Percentiles rank a stretch among this genome's conserved stretches.
Conservation (phyloP, 2,888 invertebrate genomes). For the Aplocera efformata region DNA sequence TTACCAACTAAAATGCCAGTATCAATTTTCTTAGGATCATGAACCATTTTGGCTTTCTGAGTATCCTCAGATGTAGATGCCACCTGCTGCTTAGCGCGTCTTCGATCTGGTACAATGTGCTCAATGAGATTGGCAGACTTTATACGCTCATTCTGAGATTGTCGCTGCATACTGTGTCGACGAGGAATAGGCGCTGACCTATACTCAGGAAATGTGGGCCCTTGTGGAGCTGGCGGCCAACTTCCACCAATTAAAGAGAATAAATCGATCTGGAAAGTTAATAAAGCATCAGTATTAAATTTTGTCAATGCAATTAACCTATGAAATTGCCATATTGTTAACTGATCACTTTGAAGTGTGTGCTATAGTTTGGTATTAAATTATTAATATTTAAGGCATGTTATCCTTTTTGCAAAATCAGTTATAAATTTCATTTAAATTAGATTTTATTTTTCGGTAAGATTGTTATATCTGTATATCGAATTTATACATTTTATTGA, state of each 20-base stretch:
- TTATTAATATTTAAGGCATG: too few species aligned
- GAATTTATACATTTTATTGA: too few species aligned
- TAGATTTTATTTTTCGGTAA: too few species aligned
- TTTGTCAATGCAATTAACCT: too few species aligned
- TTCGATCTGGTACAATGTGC: conserved; percentile 73
- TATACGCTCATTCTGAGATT: conserved; percentile 66
- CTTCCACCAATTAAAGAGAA: conserved; percentile 71
- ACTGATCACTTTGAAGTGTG: too few species aligned
- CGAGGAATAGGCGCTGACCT: conserved; percentile 49
- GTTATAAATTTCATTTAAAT: too few species aligned
- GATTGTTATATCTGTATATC: too few species aligned
- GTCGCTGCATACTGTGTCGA: conserved; percentile 62
- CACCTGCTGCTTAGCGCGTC: conserved; percentile 44
- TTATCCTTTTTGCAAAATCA: too few species aligned
- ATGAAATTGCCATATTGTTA: too few species aligned
- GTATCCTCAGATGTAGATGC: conserved; percentile 26
- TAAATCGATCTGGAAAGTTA: conserved; percentile 61
- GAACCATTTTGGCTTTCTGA: conserved; percentile 58
- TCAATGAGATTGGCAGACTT: conserved; percentile 82
- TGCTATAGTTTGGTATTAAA: too few species aligned
- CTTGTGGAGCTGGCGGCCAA: conserved; percentile 71
- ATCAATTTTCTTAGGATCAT: conserved; percentile 71
- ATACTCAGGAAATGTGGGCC: conserved; percentile 57
- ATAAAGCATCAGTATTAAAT: background rate
- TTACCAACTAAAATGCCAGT: conserved; percentile 70